These are phyloP conservation scores for Meliscaeva auricollis DNA, from an alignment of 2,888 invertebrate species.

Conservation along the genomic window DNA sequence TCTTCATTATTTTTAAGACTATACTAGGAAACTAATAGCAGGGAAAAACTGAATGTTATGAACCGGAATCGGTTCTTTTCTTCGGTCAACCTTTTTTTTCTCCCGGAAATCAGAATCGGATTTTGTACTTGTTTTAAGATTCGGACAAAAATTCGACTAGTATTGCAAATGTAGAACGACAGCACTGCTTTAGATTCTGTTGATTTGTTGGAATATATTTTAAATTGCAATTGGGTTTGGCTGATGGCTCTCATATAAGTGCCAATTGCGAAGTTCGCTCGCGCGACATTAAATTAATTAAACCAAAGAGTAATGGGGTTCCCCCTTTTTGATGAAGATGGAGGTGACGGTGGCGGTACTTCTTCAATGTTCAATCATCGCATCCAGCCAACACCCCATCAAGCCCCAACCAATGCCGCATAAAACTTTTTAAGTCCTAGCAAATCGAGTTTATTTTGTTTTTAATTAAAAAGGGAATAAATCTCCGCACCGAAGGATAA, in stretches of 20 bases:
- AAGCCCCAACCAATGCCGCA: background rate
- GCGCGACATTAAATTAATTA: slow-evolving; percentile 54
- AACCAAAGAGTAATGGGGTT: slow-evolving; percentile 11
- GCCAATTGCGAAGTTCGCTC: slow-evolving; percentile 45
- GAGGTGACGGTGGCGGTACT: too few species aligned
- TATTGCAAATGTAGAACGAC: background rate
- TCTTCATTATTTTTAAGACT: too few species aligned
- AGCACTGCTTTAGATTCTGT: slow-evolving; percentile 20
- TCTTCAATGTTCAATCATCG: background rate
- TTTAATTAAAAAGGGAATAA: slow-evolving; percentile 71
- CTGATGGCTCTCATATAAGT: slow-evolving; percentile 33
- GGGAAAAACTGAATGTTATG: too few species aligned
- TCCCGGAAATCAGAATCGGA: too few species aligned
- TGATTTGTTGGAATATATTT: slow-evolving; percentile 50
- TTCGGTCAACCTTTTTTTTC: too few species aligned
- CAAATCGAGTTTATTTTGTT: slow-evolving; percentile 57
- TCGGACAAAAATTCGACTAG: too few species aligned
- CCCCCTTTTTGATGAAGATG: background rate
- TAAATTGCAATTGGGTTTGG: slow-evolving; percentile 27
- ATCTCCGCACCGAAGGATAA: slow-evolving; percentile 50
- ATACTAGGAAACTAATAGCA: too few species aligned
- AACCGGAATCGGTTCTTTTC: too few species aligned
- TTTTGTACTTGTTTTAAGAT: too few species aligned
- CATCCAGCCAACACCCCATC: background rate
- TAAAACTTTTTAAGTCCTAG: background rate